Evolutionary conservation across 1,140 invertebrate species (phyloP), one percentile per base, ranked within the genome.

Genomic region (Philopotamus ludificatus): DNA sequence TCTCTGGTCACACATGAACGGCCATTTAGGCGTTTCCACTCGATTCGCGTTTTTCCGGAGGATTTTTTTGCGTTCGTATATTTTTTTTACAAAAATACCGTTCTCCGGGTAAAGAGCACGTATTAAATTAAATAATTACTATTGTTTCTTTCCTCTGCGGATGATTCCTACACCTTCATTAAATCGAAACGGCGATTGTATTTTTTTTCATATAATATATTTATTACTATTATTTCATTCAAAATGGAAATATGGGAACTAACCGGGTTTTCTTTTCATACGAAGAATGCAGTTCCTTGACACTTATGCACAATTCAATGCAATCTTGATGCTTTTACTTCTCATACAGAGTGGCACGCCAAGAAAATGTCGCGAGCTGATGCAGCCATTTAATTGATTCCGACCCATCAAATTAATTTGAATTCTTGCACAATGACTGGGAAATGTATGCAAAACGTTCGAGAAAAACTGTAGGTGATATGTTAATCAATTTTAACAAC

Each of bases 191-290:
- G 28, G 53, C 22, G 26, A 57, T 57, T 34, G 53, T 57, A 18
- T 7, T 49, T 49, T 57, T 41, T 57, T 26, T n/a, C n/a, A n/a
- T n/a, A n/a, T n/a, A n/a, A n/a, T 34, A 34, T 47, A 47, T 47
- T 47, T 47, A 47, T 47, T 4, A 15, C 18, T 20, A 47, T 47
- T 20, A 47, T 47, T 47, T 22, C 34, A 41, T 20, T 42, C 49
- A 51, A 64, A 64, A 64, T 64, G 62, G 28, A 41, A 64, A 64
- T 64, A 64, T 64, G 62, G 42, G 62, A 64, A 57, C 51, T 12
- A 10, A 42, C 28, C 10, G 34, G 16, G 28, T 65, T 65, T 65
- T 50, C 45, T 58, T 65, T 65, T 65, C 51, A 20, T 28, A n/a
- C 15, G 42, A 58, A 65, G 54, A 65, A 65, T 65, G 42, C 62